Evolutionary conservation across 2,113 vertebrate species (phyloP), one percentile per base, ranked within the genome.

Genomic region (Octodon degus): DNA sequence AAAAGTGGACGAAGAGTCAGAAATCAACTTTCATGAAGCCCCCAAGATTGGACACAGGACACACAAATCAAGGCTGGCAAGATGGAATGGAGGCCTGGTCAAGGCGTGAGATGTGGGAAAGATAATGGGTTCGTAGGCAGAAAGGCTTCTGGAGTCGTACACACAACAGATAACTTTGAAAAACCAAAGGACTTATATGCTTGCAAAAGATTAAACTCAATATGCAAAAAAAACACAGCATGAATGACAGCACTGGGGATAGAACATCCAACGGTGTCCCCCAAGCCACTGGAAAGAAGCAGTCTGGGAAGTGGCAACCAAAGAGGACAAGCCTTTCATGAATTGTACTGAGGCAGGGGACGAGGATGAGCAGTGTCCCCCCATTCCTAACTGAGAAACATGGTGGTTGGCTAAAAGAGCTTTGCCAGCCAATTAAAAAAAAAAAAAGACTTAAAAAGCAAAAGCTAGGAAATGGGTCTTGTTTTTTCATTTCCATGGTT

Each of bases 381-480:
- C 22, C 7, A 17, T 0, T 40, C 27, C 43, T 6, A 63, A 19
- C 68, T 37, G 47, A 47, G 82, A 72, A 79, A 80, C 2, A 20
- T 2, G 8, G 55, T 1, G 68, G 34, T 34, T 8, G 20, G 25
- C n/a, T 72, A 47, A 80, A 76, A 22, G 30, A 30, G 74, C 63
- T 90, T 53, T 47, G 50, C 40, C 40, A 34, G 30, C 53, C 60
- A 58, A 16, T 19, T 17, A 70, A 72, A 43, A 96, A 70, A 72
- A 43, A 96, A 77, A 22, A 5, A 67, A 3, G 27, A 40, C 40
- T 30, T 30, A 43, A 50, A 77, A 20, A 76, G 3, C 27, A 37
- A 93, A 20, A 77, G 84, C 40, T 12, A 65, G 67, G 43, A 86
- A 92, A 88, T 30, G 22, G 17, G n/a, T 27, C 74, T 96, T n/a